Evolutionary conservation across 1,140 invertebrate species (phyloP).

Genomic region (Platyscapa corneri): DNA sequence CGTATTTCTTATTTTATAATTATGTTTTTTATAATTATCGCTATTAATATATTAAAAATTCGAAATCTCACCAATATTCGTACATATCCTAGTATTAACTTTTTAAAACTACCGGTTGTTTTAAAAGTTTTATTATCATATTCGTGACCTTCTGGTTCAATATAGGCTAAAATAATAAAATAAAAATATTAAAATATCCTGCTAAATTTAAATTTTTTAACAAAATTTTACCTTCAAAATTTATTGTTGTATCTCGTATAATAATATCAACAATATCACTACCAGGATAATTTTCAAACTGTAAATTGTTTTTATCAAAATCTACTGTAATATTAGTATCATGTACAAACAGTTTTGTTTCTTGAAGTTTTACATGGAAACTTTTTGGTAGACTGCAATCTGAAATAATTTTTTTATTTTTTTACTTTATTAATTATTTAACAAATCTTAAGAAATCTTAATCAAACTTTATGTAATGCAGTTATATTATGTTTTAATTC

Average conservation of each 20-base stretch:
- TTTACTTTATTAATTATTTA: background rate
- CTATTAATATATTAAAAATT: background rate
- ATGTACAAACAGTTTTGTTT: background rate
- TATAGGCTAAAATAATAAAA: constrained; percentile 11
- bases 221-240: constrained; percentile 45
- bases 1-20: background rate
- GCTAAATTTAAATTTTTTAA: background rate
- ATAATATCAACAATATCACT: constrained; percentile 43
- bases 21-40: background rate
- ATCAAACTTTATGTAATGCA: no score
- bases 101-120: background rate
- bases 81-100: constrained; percentile 20
- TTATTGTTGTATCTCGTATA: constrained; percentile 35
- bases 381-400: constrained; percentile 22
- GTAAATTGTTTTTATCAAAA: constrained; percentile 27
- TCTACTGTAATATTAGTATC: constrained; percentile 48
- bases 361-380: constrained; percentile 1
- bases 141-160: constrained; percentile 2
- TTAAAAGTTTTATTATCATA: background rate
- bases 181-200: background rate
- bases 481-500: no score
- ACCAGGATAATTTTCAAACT: constrained; percentile 37
- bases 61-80: constrained; percentile 5
- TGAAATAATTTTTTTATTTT: constrained; percentile 20
- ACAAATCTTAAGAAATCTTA: background rate